Base-by-base conservation (phyloP, 2,888 invertebrate genomes). In the Oscheius sp. region DNA sequence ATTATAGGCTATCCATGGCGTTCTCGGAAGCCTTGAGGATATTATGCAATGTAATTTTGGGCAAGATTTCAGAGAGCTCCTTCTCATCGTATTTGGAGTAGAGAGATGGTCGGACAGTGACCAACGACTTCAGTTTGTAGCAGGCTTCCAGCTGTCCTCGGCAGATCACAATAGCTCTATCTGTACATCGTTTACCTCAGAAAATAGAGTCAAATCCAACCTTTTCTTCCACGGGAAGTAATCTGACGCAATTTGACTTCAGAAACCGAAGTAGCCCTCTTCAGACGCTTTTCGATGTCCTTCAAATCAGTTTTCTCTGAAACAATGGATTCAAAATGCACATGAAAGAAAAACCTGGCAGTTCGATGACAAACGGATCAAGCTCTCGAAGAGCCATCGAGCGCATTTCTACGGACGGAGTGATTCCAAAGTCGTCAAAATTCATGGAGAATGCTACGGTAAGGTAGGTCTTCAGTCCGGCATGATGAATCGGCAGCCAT, bases 301-400 rank as follows among this genome's bases (percentile, higher is more conserved):
- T 21, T 2, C 2, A 68, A 13, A 21, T 68, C 42, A 3, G n/a
- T 21, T 9, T n/a, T 9, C 13, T 51, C 65, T 65, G 65, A 65
- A 65, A 48, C 10, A 50, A 7, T 50, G 42, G 10, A 5, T 48
- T 37, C n/a, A 62, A 47, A 13, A 42, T 21, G 37, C 13, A 60
- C 32, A 35, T 2, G 5, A 21, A 33, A 13, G 66, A 53, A 11
- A 53, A 42, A 65, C 65, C 65, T 33, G 80, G 81, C 32, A 82
- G 55, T 72, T 79, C 79, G 32, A 82, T 79, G 47, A 80, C 78
- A 50, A 82, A 82, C 21, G 81, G 79, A 57, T 79, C 79, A 35
- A 77, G 73, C 53, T 82, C 81, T 3, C 77, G 60, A 10, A 70
- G 66, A 1, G 76, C 55, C 29, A 72, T 42, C 1, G 76, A 57